Percentiles rank a stretch among this genome's conserved stretches.
Conservation (phyloP, 2,888 invertebrate genomes). For the Listrodromus nycthemerus region DNA sequence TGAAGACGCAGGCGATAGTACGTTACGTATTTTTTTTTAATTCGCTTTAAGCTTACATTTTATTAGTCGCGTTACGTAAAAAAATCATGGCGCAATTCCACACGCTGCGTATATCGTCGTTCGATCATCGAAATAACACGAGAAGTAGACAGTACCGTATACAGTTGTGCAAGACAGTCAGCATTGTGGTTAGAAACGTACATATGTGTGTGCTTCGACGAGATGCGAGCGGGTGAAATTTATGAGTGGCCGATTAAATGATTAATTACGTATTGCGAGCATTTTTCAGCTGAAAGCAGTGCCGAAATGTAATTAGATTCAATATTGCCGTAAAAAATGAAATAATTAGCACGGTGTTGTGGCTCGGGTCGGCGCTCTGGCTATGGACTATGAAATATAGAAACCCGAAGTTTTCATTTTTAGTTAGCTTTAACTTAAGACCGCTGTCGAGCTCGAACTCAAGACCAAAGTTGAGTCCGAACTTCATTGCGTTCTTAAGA, state of each 20-base stretch:
- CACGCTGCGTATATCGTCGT: slow-evolving; percentile 38
- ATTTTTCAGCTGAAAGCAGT: too few species aligned
- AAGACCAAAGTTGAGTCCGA: too few species aligned
- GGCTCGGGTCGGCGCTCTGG: too few species aligned
- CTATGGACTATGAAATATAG: too few species aligned
- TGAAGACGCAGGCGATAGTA: slow-evolving; percentile 49
- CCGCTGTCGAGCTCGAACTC: too few species aligned
- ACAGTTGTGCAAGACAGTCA: neutral
- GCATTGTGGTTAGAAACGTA: neutral
- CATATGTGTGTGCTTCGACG: neutral
- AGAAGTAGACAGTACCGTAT: slow-evolving; percentile 34
- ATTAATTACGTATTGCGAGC: too few species aligned
- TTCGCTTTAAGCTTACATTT: slow-evolving; percentile 48
- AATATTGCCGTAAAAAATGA: slow-evolving; percentile 24
- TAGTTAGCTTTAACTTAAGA: too few species aligned
- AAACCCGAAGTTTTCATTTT: too few species aligned
- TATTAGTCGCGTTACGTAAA: slow-evolving; percentile 72
- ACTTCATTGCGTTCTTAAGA: too few species aligned
- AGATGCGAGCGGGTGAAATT: neutral
- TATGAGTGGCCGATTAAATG: too few species aligned
- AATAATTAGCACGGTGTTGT: neutral
- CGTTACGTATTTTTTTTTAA: slow-evolving; percentile 62
- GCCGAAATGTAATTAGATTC: too few species aligned
- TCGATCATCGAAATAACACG: slow-evolving; percentile 36
- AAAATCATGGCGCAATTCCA: slow-evolving; percentile 40